These are phyloP conservation scores for Spermophilus dauricus DNA, from an alignment of 2,113 vertebrate genomes.

Conservation along the genomic window DNA sequence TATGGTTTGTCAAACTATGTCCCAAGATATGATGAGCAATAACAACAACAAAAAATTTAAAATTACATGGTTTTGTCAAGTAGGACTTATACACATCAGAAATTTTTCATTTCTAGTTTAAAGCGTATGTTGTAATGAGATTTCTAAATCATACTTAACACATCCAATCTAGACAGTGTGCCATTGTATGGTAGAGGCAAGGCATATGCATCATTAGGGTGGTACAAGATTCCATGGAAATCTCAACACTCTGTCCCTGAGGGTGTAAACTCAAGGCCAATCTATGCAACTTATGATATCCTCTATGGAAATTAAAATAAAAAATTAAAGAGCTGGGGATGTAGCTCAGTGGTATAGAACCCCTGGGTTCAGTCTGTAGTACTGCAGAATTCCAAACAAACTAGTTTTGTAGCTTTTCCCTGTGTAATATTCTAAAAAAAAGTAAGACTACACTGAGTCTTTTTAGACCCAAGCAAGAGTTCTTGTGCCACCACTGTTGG, in stretches of 20 bases:
- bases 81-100: not conserved
- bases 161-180: not conserved
- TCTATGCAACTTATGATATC: too few relatives aligned
- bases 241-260: not conserved
- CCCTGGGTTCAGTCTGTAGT: too few relatives aligned
- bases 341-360: too few relatives aligned
- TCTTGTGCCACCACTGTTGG: not conserved
- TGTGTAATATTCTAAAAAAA: not conserved
- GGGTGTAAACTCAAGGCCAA: too few relatives aligned
- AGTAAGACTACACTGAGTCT: not conserved
- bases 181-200: not conserved
- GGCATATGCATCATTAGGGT: not conserved
- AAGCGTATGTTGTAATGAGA: not conserved
- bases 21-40: not conserved
- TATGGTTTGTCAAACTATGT: not conserved
- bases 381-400: too few relatives aligned
- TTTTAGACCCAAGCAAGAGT: not conserved
- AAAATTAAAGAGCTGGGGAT: too few relatives aligned
- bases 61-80: not conserved
- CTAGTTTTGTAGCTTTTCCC: not conserved
- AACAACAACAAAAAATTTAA: not conserved
- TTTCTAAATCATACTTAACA: conserved; percentile 1
- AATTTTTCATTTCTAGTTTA: not conserved
- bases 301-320: too few relatives aligned
- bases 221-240: not conserved